Conservation (phyloP, 2,113 vertebrate genomes). For the Chionomys nivalis region DNA sequence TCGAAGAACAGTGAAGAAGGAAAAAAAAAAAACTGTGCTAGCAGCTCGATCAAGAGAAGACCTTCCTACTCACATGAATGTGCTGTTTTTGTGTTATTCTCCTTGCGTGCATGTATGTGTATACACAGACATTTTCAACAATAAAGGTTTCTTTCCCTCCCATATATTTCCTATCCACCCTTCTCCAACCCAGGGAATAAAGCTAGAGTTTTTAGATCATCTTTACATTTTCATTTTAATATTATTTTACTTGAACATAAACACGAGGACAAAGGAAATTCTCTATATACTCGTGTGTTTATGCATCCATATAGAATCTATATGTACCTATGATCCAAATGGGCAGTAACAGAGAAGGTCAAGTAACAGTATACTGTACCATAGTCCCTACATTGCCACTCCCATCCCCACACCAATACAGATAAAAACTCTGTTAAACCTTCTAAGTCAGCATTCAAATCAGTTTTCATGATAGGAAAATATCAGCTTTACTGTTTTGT, state of each 20-base stretch:
- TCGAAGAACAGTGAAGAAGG: not conserved
- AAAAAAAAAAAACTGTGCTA: not conserved
- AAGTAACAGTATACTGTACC: not conserved
- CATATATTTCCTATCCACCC: not conserved
- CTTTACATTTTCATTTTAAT: conserved; percentile 9
- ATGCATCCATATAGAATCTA: not conserved
- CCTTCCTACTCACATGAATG: not conserved
- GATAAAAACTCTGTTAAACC: not conserved
- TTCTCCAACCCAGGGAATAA: not conserved
- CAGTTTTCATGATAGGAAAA: conserved; percentile 57
- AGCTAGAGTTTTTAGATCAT: not conserved
- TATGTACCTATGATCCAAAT: not conserved
- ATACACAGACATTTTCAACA: not conserved
- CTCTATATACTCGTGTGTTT: not conserved
- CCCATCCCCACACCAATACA: not conserved
- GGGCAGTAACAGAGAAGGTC: not conserved
- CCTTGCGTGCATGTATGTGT: too few species aligned
- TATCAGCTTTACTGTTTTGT: conserved; percentile 7
- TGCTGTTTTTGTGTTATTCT: not conserved
- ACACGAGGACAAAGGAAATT: not conserved
- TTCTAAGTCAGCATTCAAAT: conserved; percentile 10
- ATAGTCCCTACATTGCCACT: not conserved
- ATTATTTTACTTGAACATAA: conserved; percentile 7
- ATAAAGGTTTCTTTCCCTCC: not conserved
- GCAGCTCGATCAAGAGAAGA: not conserved